Base-by-base conservation (phyloP, 2,113 vertebrate species). In the Numenius arquata region DNA sequence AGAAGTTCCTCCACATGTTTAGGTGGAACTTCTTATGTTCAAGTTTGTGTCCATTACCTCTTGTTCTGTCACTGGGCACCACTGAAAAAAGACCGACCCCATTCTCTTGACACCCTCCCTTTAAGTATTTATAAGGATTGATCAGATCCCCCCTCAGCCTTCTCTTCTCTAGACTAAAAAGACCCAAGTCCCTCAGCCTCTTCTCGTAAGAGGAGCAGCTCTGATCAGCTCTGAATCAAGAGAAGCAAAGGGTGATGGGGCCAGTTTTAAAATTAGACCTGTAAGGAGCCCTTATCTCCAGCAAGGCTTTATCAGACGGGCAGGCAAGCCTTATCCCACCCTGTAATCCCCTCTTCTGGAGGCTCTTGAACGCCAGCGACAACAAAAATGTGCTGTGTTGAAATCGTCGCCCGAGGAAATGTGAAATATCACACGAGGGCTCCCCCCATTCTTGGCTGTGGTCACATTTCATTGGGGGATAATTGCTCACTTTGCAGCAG, bases 251-350 rank as follows among this genome's bases (percentile, higher is more conserved):
- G 56, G 34, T 2, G 6, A 23, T 43, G 40, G 48, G 76, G 22
- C 29, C 30, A 45, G 78, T 87, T 92, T 95, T 97, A 96, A 97
- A 96, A 94, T 97, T 91, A 96, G 92, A 95, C 47, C 45, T 62
- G 9, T 85, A 77, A 92, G 77, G 43, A 93, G 65, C 34, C 62
- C 56, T 96, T 97, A 94, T 97, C 96, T 88, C 58, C 56, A 90
- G 50, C 53, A 43, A 68, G 22, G 29, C 67, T 75, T 90, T 96
- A 94, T 94, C 92, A 95, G 48, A 61, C 21, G 0, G 74, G n/a
- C 87, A 89, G 66, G n/a, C 68, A 62, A 86, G 48, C 48, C 85
- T 97, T 95, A 95, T 91, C 76, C 61, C 50, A 68, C 7, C 4
- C 27, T 0, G 0, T 96, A 96, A 96, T 95, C 95, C 92, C 92